A percentile compares a stretch with the other conserved stretches of the same genome.
phyloP scores from a whole-genome alignment of 2,797 vertebrate species.

The Xenentodon cancila region DNA sequence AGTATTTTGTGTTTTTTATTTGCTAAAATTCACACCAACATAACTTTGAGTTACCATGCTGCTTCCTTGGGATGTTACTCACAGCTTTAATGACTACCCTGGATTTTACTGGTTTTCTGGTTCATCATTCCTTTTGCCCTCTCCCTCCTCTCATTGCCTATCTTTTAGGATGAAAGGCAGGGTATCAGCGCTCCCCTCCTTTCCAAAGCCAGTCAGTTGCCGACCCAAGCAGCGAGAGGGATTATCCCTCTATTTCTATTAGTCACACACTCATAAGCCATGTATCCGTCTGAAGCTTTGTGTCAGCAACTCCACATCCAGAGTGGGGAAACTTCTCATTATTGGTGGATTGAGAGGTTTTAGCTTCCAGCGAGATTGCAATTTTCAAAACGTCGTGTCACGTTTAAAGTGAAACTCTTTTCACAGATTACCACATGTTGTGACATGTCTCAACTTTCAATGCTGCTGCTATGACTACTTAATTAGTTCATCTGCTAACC shows the following conservation, averaged over 20 bases:
- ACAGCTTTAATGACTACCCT: constrained; percentile 21
- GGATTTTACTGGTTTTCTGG: constrained; percentile 28
- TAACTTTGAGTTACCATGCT: constrained; percentile 14
- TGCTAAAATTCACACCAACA: background rate
- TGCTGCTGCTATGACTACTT: constrained; percentile 8
- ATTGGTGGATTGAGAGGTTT: constrained; percentile 72
- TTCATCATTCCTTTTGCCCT: constrained; percentile 44
- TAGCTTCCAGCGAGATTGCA: constrained; percentile 46
- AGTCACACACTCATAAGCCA: constrained; percentile 78
- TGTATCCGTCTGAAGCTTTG: constrained; percentile 78
- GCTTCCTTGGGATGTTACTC: constrained; percentile 36
- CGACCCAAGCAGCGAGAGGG: constrained; percentile 72
- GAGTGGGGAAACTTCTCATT: constrained; percentile 72
- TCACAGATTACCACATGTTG: constrained; percentile 41
- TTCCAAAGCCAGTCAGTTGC: constrained; percentile 71
- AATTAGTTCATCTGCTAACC: constrained; percentile 39
- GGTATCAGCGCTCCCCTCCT: constrained; percentile 47
- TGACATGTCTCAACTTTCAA: constrained; percentile 29
- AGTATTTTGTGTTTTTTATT: background rate
- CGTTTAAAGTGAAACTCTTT: constrained; percentile 53
- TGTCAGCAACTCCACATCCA: constrained; percentile 75
- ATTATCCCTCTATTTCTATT: constrained; percentile 80
- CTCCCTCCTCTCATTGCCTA: constrained; percentile 36
- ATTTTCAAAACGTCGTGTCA: constrained; percentile 45
- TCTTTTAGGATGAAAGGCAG: constrained; percentile 62